Conservation (phyloP, 2,113 vertebrate species). For the Bungarus multicinctus region DNA sequence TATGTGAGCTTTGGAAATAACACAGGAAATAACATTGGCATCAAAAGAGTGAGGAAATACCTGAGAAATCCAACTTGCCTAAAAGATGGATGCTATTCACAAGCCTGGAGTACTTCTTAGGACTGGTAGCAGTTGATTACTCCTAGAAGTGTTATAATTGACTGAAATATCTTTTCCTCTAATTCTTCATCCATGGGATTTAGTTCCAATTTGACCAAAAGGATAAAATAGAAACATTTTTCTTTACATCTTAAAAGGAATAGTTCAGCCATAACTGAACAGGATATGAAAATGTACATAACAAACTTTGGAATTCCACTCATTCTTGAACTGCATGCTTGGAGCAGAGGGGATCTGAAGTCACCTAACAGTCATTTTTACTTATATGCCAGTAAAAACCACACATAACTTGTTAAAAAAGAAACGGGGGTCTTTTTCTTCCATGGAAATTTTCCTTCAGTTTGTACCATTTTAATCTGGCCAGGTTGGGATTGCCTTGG, state of each 20-base stretch:
- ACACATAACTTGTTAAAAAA: background rate
- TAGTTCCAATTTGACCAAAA: background rate
- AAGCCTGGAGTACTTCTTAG: background rate
- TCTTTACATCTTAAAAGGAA: background rate
- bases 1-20: background rate
- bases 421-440: background rate
- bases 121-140: background rate
- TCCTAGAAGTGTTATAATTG: background rate
- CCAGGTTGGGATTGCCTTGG: background rate
- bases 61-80: background rate
- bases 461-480: background rate
- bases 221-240: background rate
- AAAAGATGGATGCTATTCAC: background rate
- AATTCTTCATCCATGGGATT: background rate
- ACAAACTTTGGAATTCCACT: background rate
- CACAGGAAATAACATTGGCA: background rate
- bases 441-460: background rate
- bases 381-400: background rate
- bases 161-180: background rate
- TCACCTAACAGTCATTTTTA: background rate
- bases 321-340: background rate
- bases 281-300: background rate
- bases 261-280: background rate
- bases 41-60: background rate
- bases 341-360: background rate